A percentile compares a stretch with the other conserved stretches of the same genome.
These are phyloP conservation scores for Pampus argenteus DNA, from an alignment of 2,797 vertebrate species.

Conservation along the genomic window DNA sequence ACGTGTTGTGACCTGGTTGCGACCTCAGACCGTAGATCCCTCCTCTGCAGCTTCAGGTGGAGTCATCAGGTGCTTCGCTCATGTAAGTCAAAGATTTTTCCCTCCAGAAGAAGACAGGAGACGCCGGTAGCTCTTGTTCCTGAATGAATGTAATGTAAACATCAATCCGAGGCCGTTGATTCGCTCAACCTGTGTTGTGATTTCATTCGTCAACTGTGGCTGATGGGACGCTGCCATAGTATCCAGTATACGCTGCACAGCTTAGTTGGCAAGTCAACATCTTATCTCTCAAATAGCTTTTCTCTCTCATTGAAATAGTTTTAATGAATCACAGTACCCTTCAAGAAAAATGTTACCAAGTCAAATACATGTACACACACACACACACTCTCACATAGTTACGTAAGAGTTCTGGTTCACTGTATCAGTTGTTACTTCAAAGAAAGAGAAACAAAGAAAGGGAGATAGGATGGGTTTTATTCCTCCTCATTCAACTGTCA, in stretches of 20 bases:
- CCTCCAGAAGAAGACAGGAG: neutral
- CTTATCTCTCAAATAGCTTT: conserved; percentile 16
- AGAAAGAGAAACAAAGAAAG: conserved; percentile 21
- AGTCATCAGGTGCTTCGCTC: neutral
- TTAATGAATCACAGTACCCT: conserved; percentile 35
- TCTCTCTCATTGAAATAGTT: conserved; percentile 11
- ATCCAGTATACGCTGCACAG: neutral
- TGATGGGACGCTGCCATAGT: neutral
- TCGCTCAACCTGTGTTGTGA: neutral
- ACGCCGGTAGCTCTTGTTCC: neutral
- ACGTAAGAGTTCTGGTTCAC: conserved; percentile 29
- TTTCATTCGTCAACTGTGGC: neutral
- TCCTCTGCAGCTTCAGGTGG: neutral
- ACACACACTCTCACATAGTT: conserved; percentile 4
- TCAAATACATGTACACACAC: conserved; percentile 21
- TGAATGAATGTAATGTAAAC: neutral
- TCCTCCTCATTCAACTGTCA: conserved; percentile 51
- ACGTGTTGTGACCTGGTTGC: neutral
- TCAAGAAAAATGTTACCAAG: conserved; percentile 17
- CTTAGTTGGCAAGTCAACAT: neutral
- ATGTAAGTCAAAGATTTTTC: too few species aligned
- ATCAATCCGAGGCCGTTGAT: neutral
- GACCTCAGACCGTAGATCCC: neutral
- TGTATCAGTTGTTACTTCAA: conserved; percentile 42
- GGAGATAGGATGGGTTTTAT: conserved; percentile 30